A percentile compares a stretch with the other conserved stretches of the same genome.
Evolutionary conservation across 2,797 vertebrate species (phyloP).

Genomic region (Sebastes variabilis): DNA sequence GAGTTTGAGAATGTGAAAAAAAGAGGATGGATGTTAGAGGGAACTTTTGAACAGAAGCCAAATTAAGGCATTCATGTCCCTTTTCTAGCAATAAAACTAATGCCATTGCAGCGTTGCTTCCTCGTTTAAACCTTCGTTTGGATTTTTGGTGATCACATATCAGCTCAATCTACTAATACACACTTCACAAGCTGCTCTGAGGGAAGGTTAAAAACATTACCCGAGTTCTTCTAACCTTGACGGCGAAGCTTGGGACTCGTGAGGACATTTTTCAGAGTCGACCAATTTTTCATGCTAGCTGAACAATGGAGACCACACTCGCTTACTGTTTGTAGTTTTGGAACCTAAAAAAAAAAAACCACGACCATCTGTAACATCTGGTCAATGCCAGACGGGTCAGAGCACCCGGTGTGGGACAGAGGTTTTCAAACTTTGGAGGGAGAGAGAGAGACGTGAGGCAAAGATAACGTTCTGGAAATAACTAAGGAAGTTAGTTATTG

Average conservation of each 20-base stretch:
- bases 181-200: neutral
- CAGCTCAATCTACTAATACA: neutral
- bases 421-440: neutral
- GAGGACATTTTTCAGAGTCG: neutral
- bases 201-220: neutral
- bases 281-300: neutral
- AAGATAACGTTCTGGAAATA: neutral
- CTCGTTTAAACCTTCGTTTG: neutral
- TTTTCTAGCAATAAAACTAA: neutral
- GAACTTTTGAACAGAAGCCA: neutral
- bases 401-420: neutral
- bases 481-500: neutral
- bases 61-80: neutral
- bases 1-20: conserved; percentile 11
- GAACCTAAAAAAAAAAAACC: neutral
- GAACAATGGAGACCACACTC: neutral
- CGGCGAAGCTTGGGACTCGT: neutral
- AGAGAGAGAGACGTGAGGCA: neutral
- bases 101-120: neutral
- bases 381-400: neutral
- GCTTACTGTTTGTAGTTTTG: neutral
- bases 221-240: neutral
- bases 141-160: neutral
- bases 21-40: neutral
- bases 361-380: conserved; percentile 1